These are phyloP conservation scores for Festucalex cinctus DNA, from an alignment of 2,113 vertebrate genomes.

Conservation along the genomic window DNA sequence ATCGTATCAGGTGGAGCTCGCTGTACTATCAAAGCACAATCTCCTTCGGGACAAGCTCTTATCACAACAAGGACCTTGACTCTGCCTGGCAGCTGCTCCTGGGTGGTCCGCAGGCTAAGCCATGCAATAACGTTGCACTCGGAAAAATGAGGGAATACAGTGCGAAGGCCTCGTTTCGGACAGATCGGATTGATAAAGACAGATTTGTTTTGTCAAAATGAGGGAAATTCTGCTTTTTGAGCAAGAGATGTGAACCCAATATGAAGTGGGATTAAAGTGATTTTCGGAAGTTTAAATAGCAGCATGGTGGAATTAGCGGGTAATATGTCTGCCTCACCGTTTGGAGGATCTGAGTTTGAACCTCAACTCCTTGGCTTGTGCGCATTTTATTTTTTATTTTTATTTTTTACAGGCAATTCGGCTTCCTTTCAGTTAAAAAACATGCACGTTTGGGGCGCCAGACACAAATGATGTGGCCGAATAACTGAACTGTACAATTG, in stretches of 20 bases:
- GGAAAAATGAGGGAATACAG: constrained; percentile 60
- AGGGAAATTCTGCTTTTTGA: constrained; percentile 14
- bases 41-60: constrained; percentile 51
- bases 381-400: neutral
- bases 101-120: constrained; percentile 72
- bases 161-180: constrained; percentile 64
- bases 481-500: too few species aligned
- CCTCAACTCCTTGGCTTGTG: too few species aligned
- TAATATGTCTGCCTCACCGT: neutral
- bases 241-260: neutral
- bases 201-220: constrained; percentile 16
- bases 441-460: too few species aligned
- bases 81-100: constrained; percentile 42
- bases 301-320: neutral
- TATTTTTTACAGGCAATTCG: neutral
- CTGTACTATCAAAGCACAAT: constrained; percentile 52
- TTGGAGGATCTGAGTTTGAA: too few species aligned
- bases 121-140: constrained; percentile 57
- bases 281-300: constrained; percentile 22
- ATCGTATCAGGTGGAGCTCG: constrained; percentile 32
- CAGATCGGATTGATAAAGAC: constrained; percentile 49
- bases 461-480: too few species aligned
- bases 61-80: constrained; percentile 55
- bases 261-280: constrained; percentile 22
- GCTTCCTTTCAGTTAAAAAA: too few species aligned